Evolutionary conservation across 2,113 vertebrate species (phyloP), one percentile per base, ranked within the genome.

Genomic region (Planiliza haematocheilus): DNA sequence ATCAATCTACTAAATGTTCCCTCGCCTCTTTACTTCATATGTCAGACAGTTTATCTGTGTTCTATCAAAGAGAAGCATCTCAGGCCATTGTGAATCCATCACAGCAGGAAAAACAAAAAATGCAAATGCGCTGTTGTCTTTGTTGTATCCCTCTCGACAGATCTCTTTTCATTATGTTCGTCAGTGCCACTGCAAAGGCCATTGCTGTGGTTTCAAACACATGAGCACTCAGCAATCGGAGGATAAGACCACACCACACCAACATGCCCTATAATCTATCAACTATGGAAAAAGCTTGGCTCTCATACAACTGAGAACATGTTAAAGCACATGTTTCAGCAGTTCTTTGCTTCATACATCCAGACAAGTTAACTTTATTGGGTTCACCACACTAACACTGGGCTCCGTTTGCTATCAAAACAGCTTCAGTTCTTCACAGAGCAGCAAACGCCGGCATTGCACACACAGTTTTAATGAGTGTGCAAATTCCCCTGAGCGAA

Each of bases 381-480:
- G 38, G 37, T 14, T 43, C n/a, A 7, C 9, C 41, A 37, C 13
- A 21, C 39, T n/a, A 38, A 14, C 11, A 24, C 8, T 21, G 41
- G 18, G 39, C 58, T 74, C 36, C 70, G 56, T 42, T 65, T 57
- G 30, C 13, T 56, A 36, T 56, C 12, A 24, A 10, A 56, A 37
- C n/a, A 21, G 41, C n/a, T 14, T 39, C 16, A 11, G 7, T 53
- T 60, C 55, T 52, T 7, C 39, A 34, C 37, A 46, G 4, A 61
- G 30, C n/a, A 59, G 21, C 41, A 56, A 52, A 68, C 50, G 38
- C 30, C 10, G 11, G 57, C 42, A 16, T 16, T 16, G 14, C 13
- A 50, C 60, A 61, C 21, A 48, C 16, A 13, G 17, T 57, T 71
- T 86, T 82, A 69, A 89, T 80, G 62, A 72, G 46, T 7, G 48